These are phyloP conservation scores for Atethmia centrago DNA, from an alignment of 2,888 invertebrate species.

Conservation along the genomic window DNA sequence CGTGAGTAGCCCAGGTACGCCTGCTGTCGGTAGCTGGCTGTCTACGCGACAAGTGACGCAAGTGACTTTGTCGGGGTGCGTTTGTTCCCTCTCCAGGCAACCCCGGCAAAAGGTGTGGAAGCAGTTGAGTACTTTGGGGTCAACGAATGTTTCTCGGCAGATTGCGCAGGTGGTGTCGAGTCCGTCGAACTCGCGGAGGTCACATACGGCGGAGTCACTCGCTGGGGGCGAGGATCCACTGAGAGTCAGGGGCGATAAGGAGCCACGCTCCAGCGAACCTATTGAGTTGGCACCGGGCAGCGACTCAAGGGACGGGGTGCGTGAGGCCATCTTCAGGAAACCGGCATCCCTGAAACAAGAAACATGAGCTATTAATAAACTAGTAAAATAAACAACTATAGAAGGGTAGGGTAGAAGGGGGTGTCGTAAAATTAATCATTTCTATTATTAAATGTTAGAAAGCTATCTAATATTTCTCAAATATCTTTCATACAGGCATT, in stretches of 20 bases:
- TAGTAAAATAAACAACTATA: constrained; percentile 16
- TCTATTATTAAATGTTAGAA: constrained; percentile 29
- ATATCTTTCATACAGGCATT: constrained; percentile 38
- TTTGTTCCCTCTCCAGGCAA: constrained; percentile 94
- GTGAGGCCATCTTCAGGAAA: constrained; percentile 98
- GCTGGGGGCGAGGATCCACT: constrained; percentile 97
- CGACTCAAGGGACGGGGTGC: constrained; percentile 98
- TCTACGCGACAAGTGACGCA: constrained; percentile 93
- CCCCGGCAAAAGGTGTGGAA: constrained; percentile 96
- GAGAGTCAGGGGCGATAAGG: constrained; percentile 95
- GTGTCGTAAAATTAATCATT: constrained; percentile 23
- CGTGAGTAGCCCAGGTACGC: constrained; percentile 92
- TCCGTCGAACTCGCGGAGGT: constrained; percentile 92
- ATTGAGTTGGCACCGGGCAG: constrained; percentile 97
- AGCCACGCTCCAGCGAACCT: constrained; percentile 96
- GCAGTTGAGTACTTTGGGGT: constrained; percentile 94
- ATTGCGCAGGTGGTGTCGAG: constrained; percentile 92
- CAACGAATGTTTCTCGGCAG: constrained; percentile 94
- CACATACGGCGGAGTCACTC: constrained; percentile 95
- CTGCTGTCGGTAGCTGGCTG: constrained; percentile 88
- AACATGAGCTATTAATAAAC: constrained; percentile 68
- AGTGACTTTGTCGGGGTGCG: constrained; percentile 93
- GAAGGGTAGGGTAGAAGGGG: not conserved
- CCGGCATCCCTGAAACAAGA: constrained; percentile 95
- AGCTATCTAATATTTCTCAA: constrained; percentile 37